These are phyloP conservation scores for Trididemnum nubilum DNA, from an alignment of 23 tunicate species.

Conservation along the genomic window DNA sequence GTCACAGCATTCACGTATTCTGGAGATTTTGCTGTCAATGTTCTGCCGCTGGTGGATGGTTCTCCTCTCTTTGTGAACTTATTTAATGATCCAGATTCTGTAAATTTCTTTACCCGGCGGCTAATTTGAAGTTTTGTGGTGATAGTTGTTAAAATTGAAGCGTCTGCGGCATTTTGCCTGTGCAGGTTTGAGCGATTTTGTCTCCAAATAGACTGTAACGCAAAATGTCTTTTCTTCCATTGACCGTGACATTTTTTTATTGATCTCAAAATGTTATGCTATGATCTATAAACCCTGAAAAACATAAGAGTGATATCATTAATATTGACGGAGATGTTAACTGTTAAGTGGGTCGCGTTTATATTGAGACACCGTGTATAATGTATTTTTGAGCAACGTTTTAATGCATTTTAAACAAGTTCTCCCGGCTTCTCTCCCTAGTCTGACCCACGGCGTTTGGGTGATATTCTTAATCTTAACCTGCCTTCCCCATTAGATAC, in stretches of 20 bases:
- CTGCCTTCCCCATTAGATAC: too few relatives aligned
- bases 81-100: neutral
- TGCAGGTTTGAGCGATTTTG: too few relatives aligned
- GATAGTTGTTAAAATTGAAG: neutral
- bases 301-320: neutral
- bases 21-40: neutral
- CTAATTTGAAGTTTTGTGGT: neutral
- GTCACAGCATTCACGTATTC: too few relatives aligned
- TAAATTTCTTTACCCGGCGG: neutral
- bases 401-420: too few relatives aligned
- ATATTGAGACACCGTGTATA: neutral
- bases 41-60: neutral
- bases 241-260: conserved; percentile 13
- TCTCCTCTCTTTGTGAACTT: neutral
- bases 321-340: neutral
- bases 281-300: neutral
- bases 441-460: too few relatives aligned
- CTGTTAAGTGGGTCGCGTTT: neutral
- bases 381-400: too few relatives aligned
- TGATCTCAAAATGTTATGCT: neutral
- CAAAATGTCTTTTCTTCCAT: neutral
- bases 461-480: too few relatives aligned
- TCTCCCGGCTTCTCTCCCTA: too few relatives aligned
- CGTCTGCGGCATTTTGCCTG: neutral
- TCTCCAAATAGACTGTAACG: neutral